A percentile compares a stretch with the other conserved stretches of the same genome.
These are phyloP conservation scores for Astyanax mexicanus DNA, from an alignment of 2,797 vertebrate species.

Conservation along the genomic window DNA sequence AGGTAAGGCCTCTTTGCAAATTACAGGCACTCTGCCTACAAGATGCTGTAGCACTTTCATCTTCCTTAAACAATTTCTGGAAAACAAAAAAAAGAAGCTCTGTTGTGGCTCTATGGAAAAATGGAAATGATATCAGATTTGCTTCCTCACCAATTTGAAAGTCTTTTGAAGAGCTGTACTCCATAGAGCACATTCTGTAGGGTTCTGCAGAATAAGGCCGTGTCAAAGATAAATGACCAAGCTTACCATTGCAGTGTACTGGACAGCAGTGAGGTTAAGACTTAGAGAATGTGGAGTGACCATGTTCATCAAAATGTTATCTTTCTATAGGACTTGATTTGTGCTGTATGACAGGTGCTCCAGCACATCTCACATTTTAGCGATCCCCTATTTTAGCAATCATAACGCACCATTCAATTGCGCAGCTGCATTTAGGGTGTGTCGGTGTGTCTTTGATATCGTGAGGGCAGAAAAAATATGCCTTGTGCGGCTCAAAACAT, in stretches of 20 bases:
- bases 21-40: conserved; percentile 21
- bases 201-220: not conserved
- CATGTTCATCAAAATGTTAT: not conserved
- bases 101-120: conserved; percentile 1
- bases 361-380: too few relatives aligned
- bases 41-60: conserved; percentile 17
- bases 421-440: too few relatives aligned
- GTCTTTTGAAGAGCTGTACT: not conserved
- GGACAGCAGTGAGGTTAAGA: not conserved
- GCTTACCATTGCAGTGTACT: not conserved
- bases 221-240: not conserved
- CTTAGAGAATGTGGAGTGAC: not conserved
- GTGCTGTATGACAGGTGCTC: too few relatives aligned
- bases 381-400: too few relatives aligned
- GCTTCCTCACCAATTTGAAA: conserved; percentile 1
- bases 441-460: too few relatives aligned
- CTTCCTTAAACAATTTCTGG: conserved; percentile 18
- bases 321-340: too few relatives aligned
- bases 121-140: conserved; percentile 1
- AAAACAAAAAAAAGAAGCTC: not conserved
- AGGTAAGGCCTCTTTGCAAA: conserved; percentile 28
- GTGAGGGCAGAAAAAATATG: too few relatives aligned
- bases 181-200: too few relatives aligned
- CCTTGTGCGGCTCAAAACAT: too few relatives aligned
- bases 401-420: too few relatives aligned